phyloP scores from a whole-genome alignment of 2,113 vertebrate species.

The Delphinus delphis region DNA sequence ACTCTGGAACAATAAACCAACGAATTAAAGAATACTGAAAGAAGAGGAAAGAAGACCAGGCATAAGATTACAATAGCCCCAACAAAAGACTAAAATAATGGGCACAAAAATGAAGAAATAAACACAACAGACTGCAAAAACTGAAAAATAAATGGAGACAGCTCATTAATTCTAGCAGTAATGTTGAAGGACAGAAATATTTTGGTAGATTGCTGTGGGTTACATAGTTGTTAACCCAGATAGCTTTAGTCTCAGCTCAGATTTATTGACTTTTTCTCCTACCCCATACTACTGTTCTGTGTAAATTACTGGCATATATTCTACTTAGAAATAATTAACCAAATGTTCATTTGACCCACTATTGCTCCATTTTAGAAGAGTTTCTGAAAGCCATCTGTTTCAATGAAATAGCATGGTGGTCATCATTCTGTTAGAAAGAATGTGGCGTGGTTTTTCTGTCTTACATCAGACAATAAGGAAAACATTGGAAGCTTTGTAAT shows the following conservation, averaged over 20 bases:
- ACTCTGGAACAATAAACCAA: background rate
- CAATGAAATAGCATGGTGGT: constrained; percentile 39
- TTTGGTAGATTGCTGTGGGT: background rate
- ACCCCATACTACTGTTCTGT: background rate
- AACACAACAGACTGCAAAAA: background rate
- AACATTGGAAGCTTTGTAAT: constrained; percentile 11
- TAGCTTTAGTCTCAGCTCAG: constrained; percentile 12
- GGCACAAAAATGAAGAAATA: background rate
- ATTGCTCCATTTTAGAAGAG: constrained; percentile 52
- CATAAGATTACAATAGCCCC: background rate
- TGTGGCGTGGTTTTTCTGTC: constrained; percentile 51
- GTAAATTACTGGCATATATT: constrained; percentile 21
- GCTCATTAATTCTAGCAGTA: background rate
- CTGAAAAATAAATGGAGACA: background rate
- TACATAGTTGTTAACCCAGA: background rate
- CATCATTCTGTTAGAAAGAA: constrained; percentile 62
- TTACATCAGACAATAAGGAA: constrained; percentile 54
- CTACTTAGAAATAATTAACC: constrained; percentile 55
- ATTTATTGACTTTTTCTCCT: constrained; percentile 28
- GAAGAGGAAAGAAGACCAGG: background rate
- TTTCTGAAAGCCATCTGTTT: constrained; percentile 53
- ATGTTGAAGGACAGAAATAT: background rate
- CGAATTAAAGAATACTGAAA: background rate
- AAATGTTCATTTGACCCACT: background rate
- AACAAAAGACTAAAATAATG: background rate